phyloP scores from a whole-genome alignment of 2,113 vertebrate species.

The Oncorhynchus tshawytscha region DNA sequence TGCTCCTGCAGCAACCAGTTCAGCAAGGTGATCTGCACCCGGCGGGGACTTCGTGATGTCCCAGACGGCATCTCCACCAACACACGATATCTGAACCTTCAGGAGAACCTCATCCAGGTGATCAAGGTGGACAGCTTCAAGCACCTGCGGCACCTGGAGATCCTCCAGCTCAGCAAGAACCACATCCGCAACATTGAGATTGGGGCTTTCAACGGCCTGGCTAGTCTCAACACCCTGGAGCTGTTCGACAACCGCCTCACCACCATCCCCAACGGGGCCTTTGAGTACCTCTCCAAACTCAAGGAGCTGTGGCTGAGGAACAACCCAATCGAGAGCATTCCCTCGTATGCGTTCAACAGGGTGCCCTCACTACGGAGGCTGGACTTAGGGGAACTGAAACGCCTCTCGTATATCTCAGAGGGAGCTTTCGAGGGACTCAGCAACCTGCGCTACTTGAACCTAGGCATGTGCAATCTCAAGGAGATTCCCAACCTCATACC shows the following conservation, averaged over 20 bases:
- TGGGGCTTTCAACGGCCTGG: slow-evolving; percentile 98
- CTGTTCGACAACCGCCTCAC: slow-evolving; percentile 99
- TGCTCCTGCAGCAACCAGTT: slow-evolving; percentile 99
- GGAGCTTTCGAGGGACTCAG: slow-evolving; percentile 98
- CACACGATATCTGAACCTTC: slow-evolving; percentile 95
- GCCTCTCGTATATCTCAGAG: slow-evolving; percentile 98
- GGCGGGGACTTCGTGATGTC: slow-evolving; percentile 92
- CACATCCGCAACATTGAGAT: slow-evolving; percentile 98
- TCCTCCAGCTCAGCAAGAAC: slow-evolving; percentile 96
- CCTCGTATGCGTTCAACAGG: slow-evolving; percentile 98
- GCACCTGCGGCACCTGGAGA: slow-evolving; percentile 95
- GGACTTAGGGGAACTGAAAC: slow-evolving; percentile 95
- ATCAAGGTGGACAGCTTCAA: slow-evolving; percentile 99
- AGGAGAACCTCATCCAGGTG: slow-evolving; percentile 98
- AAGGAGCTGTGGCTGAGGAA: slow-evolving; percentile 98
- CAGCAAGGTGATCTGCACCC: slow-evolving; percentile 97
- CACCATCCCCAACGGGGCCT: slow-evolving; percentile 97
- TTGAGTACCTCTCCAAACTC: slow-evolving; percentile 98
- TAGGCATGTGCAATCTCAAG: slow-evolving; percentile 99
- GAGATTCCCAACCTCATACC: slow-evolving; percentile 98
- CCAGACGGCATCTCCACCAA: slow-evolving; percentile 99
- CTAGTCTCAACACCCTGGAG: slow-evolving; percentile 97
- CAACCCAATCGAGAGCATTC: slow-evolving; percentile 98
- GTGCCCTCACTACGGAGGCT: slow-evolving; percentile 92
- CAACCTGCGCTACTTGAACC: slow-evolving; percentile 98